Evolutionary conservation across 1,140 invertebrate genomes (phyloP).

Genomic region (Calosoma granatense): DNA sequence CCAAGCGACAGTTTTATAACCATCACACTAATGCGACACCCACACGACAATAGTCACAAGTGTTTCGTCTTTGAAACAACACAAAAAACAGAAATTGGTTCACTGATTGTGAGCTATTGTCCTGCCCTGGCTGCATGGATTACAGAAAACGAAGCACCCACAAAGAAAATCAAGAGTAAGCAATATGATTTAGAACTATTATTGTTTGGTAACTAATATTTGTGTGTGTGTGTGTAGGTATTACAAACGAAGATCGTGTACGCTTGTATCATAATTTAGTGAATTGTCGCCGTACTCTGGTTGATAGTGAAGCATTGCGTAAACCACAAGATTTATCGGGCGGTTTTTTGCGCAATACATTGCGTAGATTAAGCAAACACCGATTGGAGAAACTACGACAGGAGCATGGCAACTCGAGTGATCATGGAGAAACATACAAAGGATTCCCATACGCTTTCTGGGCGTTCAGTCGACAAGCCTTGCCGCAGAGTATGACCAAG

Average conservation of each 20-base stretch:
- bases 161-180: conserved; percentile 41
- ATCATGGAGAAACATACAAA: conserved; percentile 75
- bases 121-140: conserved; percentile 77
- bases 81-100: conserved; percentile 85
- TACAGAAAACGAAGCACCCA: conserved; percentile 66
- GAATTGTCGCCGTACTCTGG: conserved; percentile 64
- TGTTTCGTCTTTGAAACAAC: conserved; percentile 89
- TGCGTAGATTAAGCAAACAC: conserved; percentile 77
- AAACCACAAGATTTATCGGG: conserved; percentile 69
- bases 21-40: conserved; percentile 56
- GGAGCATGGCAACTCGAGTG: conserved; percentile 57
- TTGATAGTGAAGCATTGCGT: conserved; percentile 70
- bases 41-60: conserved; percentile 57
- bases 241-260: conserved; percentile 74
- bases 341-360: conserved; percentile 77
- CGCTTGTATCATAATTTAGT: conserved; percentile 72
- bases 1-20: conserved; percentile 88
- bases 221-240: conserved; percentile 30
- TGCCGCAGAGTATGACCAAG: conserved; percentile 72
- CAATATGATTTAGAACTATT: not conserved
- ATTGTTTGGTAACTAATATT: not conserved
- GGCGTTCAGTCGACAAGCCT: conserved; percentile 73
- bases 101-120: conserved; percentile 84
- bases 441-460: conserved; percentile 79
- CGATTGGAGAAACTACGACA: conserved; percentile 74